Evolutionary conservation across 64 coral and sea anemone genomes (phyloP), one percentile per base, ranked within the genome.

Genomic region (Porites lutea): DNA sequence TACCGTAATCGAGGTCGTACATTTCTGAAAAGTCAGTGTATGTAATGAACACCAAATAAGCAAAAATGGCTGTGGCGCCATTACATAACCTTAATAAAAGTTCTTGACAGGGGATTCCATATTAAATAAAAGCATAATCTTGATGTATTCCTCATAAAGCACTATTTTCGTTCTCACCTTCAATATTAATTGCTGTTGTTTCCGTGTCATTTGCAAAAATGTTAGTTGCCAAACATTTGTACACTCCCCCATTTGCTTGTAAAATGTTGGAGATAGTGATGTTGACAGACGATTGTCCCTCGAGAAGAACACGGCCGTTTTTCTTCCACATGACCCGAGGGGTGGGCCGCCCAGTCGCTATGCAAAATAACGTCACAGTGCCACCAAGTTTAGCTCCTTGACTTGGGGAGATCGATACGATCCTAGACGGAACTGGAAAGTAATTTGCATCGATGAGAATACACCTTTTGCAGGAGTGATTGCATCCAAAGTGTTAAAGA

Each of bases 371-470:
- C 4, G 52, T 65, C 20, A 94, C 75, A 14, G 14, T 48, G 6
- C 8, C 68, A 0, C 88, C 92, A 46, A 63, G 77, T 5, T 75
- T 59, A 5, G 90, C 75, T 16, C 77, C 94, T 76, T 80, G 79
- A 59, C 49, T 90, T 3, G 57, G 83, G 6, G 95, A 94, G 63
- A 91, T 74, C 19, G 19, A 75, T 4, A 63, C 53, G 5, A 97
- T 63, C 70, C 55, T 83, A 46, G 79, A 61, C 13, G 94, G 90
- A 89, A 92, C 94, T 96, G 4, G 9, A 52, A 50, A 16, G 13
- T 57, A 57, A 57, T 57, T 37, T 9, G 54, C 54, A 57, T 57
- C 12, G 54, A 12, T 12, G 54, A 57, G 54, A 57, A 57, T 5
- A 57, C 54, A 12, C 4, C 12, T 57, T 57, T 57, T 12, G 7